These are phyloP conservation scores for Xenops minutus DNA, from an alignment of 2,797 vertebrate genomes.

Conservation along the genomic window DNA sequence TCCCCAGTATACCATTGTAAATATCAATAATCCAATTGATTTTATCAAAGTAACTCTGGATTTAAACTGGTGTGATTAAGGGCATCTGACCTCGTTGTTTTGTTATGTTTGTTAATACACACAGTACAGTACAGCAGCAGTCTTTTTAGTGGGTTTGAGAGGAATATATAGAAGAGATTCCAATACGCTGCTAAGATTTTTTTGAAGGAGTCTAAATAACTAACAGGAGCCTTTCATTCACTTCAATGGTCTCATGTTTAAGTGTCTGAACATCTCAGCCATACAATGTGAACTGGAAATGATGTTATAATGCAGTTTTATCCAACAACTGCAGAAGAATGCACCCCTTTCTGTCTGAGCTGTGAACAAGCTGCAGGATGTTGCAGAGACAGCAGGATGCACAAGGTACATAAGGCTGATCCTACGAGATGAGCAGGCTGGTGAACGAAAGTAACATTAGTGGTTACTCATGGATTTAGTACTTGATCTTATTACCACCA, in stretches of 20 bases:
- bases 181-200: neutral
- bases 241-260: neutral
- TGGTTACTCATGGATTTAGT: neutral
- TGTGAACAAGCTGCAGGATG: neutral
- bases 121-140: neutral
- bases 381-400: neutral
- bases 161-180: neutral
- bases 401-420: neutral
- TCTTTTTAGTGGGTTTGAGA: neutral
- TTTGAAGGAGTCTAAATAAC: neutral
- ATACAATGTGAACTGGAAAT: neutral
- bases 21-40: conserved; percentile 38
- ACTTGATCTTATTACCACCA: neutral
- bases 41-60: conserved; percentile 26
- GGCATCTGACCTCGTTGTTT: neutral
- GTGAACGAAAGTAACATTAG: neutral
- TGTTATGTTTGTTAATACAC: conserved; percentile 48
- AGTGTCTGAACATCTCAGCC: neutral
- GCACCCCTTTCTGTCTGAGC: neutral
- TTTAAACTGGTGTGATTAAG: conserved; percentile 49
- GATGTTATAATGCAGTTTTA: neutral
- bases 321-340: neutral
- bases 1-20: neutral
- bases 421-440: neutral
- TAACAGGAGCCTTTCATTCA: neutral